Evolutionary conservation across 2,888 invertebrate genomes (phyloP).

Genomic region (Dicyrtomina minuta): DNA sequence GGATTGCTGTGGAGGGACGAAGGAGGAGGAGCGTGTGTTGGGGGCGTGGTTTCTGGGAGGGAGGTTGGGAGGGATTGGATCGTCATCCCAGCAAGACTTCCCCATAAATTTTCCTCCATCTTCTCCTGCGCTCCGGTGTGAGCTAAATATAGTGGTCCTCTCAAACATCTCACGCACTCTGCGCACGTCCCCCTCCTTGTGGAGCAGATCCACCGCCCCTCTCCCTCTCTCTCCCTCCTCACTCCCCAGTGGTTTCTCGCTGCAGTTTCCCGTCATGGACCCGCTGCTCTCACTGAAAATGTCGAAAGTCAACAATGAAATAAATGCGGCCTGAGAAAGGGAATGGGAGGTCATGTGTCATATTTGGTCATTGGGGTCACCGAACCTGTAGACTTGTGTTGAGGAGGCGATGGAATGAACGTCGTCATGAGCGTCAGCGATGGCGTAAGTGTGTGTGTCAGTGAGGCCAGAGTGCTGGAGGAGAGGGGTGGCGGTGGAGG

Average conservation of each 20-base stretch:
- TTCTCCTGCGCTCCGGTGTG: neutral
- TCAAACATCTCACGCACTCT: conserved; percentile 51
- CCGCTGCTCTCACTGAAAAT: neutral
- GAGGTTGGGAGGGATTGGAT: neutral
- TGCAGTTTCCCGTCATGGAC: neutral
- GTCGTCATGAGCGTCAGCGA: conserved; percentile 50
- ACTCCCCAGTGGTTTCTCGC: no score
- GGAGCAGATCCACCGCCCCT: no score
- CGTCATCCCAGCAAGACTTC: no score
- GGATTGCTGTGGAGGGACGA: neutral
- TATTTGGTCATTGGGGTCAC: no score
- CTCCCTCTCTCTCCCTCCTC: neutral
- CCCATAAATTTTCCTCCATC: no score
- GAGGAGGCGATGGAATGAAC: conserved; percentile 49
- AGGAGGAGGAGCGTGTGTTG: neutral
- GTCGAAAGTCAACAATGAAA: neutral
- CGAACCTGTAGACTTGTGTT: conserved; percentile 49
- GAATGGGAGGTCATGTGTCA: neutral
- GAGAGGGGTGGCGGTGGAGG: conserved; percentile 20
- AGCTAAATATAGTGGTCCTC: neutral
- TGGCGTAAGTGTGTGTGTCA: conserved; percentile 49
- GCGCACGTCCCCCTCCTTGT: conserved; percentile 43
- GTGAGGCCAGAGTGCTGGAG: conserved; percentile 48
- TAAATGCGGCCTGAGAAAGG: neutral
- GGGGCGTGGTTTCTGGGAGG: conserved; percentile 6